Percentiles rank a stretch among this genome's conserved stretches.
phyloP scores from a whole-genome alignment of 2,888 invertebrate species.

The Tolmerus cingulatus region DNA sequence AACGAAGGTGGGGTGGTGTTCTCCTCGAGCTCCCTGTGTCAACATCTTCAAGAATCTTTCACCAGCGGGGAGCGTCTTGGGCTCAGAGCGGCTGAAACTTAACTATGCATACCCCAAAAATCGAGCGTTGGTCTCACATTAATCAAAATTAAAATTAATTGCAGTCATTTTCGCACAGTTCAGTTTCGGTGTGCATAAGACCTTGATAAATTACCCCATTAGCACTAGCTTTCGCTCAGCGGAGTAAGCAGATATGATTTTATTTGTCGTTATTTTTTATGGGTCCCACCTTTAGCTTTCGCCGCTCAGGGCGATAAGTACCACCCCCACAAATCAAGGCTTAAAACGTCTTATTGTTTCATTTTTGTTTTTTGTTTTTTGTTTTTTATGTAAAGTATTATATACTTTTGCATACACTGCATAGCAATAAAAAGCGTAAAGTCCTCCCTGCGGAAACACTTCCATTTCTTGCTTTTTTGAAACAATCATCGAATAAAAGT shows the following conservation, averaged over 20 bases:
- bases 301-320: neutral
- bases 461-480: neutral
- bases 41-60: neutral
- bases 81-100: neutral
- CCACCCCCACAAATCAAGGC: neutral
- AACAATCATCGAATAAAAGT: neutral
- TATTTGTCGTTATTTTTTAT: neutral
- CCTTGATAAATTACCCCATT: constrained; percentile 28
- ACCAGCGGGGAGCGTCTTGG: neutral
- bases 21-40: neutral
- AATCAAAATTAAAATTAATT: constrained; percentile 49
- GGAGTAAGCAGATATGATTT: neutral
- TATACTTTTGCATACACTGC: neutral
- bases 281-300: neutral
- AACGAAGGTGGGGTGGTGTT: neutral
- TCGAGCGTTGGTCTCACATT: constrained; percentile 28
- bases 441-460: neutral
- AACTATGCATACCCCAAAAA: neutral
- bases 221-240: neutral
- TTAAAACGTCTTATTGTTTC: neutral
- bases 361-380: too few relatives aligned
- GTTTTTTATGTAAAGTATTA: neutral
- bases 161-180: constrained; percentile 30
- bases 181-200: constrained; percentile 26
- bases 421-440: neutral